Base-by-base conservation (phyloP, 2,888 invertebrate species). In the Lasioglossum villosulum region DNA sequence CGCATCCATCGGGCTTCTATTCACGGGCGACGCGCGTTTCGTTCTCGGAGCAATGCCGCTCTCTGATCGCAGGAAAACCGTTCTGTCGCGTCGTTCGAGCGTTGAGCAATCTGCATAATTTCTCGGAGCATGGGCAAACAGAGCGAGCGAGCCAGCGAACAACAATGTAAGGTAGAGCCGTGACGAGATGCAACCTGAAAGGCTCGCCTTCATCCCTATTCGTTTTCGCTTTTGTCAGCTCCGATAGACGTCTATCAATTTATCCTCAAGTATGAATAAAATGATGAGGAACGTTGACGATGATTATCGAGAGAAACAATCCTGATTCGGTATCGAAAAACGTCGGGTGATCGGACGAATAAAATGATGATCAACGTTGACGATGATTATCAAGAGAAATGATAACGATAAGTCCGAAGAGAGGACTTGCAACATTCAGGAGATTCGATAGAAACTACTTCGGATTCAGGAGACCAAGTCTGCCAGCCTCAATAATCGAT, bases 81-180 rank as follows among this genome's bases (percentile, higher is more conserved):
- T 66, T 76, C 84, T 75, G 71, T 74, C 63, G 34, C 59, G 80
- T 48, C 85, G 66, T 34, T 82, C 77, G 76, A 79, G 68, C 84
- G 84, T 84, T 80, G 73, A 76, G 73, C 75, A 83, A 85, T 83
- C 72, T 84, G 84, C 85, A 83, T 85, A 84, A 78, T 79, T 70
- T 59, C 39, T 56, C 66, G 73, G 78, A 30, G 34, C 83, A 52
- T 76, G 68, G 76, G 74, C 83, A 78, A 83, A 75, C 78, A 52
- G 78, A 87, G 34, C 87, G 83, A 77, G 52, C 86, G 30, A 52
- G 52, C 23, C 23, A 52, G 10, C 23, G 52, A 23, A 14, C 52
- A 52, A 59, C 83, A 75, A 83, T 83, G 76, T 77, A 63, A 78
- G 77, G 79, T 81, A 42, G 34, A 42, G 72, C 52, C 66, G 77